These are phyloP conservation scores for Macrosteles quadrilineatus DNA, from an alignment of 1,140 invertebrate species.

Conservation along the genomic window DNA sequence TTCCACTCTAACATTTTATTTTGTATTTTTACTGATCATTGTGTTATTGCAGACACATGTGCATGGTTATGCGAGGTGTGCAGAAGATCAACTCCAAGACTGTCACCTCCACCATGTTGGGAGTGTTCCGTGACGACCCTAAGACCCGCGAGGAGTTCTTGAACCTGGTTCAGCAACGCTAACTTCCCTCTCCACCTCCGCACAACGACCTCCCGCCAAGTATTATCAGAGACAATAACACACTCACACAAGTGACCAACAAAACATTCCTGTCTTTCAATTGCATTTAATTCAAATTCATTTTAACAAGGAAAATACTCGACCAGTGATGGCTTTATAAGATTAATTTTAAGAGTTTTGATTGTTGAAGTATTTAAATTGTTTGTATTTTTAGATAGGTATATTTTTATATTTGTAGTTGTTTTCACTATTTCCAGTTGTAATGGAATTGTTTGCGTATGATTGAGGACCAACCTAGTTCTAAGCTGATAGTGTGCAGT, in stretches of 20 bases:
- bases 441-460: constrained; percentile 15
- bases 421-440: constrained; percentile 21
- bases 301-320: too few species aligned
- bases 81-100: constrained; percentile 99
- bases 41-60: constrained; percentile 98
- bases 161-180: constrained; percentile 68
- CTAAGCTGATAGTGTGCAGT: constrained; percentile 9
- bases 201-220: constrained; percentile 53
- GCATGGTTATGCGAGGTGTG: constrained; percentile 99
- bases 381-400: constrained; percentile 25
- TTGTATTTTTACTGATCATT: too few species aligned
- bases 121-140: constrained; percentile 97
- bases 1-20: too few species aligned
- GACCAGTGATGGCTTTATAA: neutral
- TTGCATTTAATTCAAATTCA: neutral
- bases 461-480: constrained; percentile 12
- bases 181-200: neutral
- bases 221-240: constrained; percentile 24
- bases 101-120: constrained; percentile 97
- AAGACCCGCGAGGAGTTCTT: constrained; percentile 99
- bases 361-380: constrained; percentile 28
- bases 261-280: neutral
- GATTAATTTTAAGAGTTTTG: constrained; percentile 3
- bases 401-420: constrained; percentile 32
- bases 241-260: neutral